Evolutionary conservation across 1,140 invertebrate species (phyloP).

Genomic region (Heterodera schachtii): DNA sequence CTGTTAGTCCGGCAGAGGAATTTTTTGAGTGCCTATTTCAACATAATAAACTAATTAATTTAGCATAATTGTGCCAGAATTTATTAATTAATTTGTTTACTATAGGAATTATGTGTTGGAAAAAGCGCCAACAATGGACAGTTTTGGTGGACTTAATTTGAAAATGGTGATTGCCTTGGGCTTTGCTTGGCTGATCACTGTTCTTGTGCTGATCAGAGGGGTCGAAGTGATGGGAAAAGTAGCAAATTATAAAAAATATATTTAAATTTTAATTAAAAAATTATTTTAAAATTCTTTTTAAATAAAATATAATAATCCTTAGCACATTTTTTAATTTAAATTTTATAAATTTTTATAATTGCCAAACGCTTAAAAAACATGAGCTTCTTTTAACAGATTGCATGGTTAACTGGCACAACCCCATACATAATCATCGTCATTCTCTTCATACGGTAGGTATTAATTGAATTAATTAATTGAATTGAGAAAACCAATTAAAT

Average conservation of each 20-base stretch:
- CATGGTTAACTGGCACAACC: constrained; percentile 33
- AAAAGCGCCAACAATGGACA: constrained; percentile 40
- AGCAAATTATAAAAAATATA: not conserved
- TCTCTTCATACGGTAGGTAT: constrained; percentile 48
- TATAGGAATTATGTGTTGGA: constrained; percentile 52
- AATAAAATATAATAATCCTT: not conserved
- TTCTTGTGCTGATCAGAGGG: constrained; percentile 40
- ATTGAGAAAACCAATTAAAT: not conserved
- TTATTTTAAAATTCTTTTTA: too few species aligned
- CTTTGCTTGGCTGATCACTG: constrained; percentile 48
- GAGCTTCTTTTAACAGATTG: constrained; percentile 2
- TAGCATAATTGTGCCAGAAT: constrained; percentile 3
- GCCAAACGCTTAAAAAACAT: too few species aligned
- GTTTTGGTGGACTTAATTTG: constrained; percentile 44
- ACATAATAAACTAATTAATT: not conserved
- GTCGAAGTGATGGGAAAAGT: constrained; percentile 53
- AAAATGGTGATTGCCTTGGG: constrained; percentile 43
- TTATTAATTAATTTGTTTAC: not conserved
- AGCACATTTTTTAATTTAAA: too few species aligned
- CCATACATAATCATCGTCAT: constrained; percentile 48
- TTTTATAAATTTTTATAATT: too few species aligned
- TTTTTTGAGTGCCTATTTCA: constrained; percentile 46
- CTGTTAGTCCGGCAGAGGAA: constrained; percentile 50
- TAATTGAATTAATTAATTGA: not conserved
- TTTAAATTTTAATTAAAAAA: constrained; percentile 2